Base-by-base conservation (phyloP, 2,888 invertebrate species). In the Hemistola chrysoprasaria region DNA sequence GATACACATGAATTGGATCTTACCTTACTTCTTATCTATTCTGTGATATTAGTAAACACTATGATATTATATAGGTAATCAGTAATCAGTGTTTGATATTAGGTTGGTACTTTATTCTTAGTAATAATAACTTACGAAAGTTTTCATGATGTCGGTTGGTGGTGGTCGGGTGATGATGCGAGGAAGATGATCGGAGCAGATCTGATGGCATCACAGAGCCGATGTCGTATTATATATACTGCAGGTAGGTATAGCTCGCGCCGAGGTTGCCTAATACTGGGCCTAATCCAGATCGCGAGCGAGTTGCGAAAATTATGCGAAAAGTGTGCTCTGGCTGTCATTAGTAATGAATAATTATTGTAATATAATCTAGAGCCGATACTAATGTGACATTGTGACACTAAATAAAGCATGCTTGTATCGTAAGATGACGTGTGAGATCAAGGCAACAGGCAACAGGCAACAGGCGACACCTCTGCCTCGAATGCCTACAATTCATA, bases 41-140 rank as follows among this genome's bases (percentile, higher is more conserved):
- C n/a, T n/a, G n/a, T n/a, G n/a, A n/a, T n/a, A n/a, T n/a, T n/a
- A n/a, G n/a, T n/a, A n/a, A n/a, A n/a, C n/a, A n/a, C n/a, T n/a
- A n/a, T n/a, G n/a, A n/a, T n/a, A n/a, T n/a, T n/a, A n/a, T n/a
- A n/a, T n/a, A n/a, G n/a, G n/a, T n/a, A n/a, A n/a, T n/a, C n/a
- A n/a, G n/a, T n/a, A n/a, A n/a, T n/a, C n/a, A n/a, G n/a, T n/a
- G n/a, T n/a, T n/a, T n/a, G n/a, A n/a, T n/a, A n/a, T n/a, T n/a
- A n/a, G n/a, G n/a, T n/a, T n/a, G n/a, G n/a, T n/a, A 16, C 2
- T 11, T 6, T 2, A 27, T 1, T 27, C 11, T 1, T 21, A 0
- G 10, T 34, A n/a, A n/a, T n/a, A n/a, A n/a, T 22, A 24, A 69
- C 73, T 73, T 50, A 73, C 73, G 46, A 67, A 65, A 33, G 62